Evolutionary conservation across 2,113 vertebrate genomes (phyloP).

Genomic region (Carassius auratus): DNA sequence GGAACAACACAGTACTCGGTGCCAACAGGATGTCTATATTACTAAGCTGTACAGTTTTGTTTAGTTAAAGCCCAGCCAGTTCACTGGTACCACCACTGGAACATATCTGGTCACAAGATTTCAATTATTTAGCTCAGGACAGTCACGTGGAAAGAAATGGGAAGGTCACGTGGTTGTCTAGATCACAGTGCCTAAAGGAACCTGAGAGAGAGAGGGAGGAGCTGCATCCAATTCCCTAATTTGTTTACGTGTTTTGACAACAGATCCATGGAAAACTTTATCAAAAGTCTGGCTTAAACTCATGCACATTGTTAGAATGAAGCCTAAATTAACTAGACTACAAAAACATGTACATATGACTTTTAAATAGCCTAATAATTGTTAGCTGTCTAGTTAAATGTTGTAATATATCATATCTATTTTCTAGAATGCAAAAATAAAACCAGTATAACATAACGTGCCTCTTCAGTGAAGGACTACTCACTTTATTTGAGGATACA

Average conservation of each 20-base stretch:
- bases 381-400: not conserved
- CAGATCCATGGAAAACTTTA: slow-evolving; percentile 35
- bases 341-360: not conserved
- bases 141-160: slow-evolving; percentile 73
- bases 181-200: slow-evolving; percentile 51
- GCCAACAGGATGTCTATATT: not conserved
- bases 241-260: slow-evolving; percentile 44
- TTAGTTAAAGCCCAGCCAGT: not conserved
- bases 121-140: slow-evolving; percentile 58
- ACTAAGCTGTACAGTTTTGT: not conserved
- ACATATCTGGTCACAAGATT: slow-evolving; percentile 75
- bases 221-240: slow-evolving; percentile 39
- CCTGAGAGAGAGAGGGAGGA: not conserved
- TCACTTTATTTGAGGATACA: not conserved
- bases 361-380: not conserved
- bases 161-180: slow-evolving; percentile 66
- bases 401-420: not conserved
- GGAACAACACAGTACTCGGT: not conserved
- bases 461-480: not conserved
- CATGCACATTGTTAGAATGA: slow-evolving; percentile 5
- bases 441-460: not conserved
- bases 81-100: slow-evolving; percentile 16
- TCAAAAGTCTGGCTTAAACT: slow-evolving; percentile 25
- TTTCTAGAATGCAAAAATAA: not conserved
- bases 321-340: not conserved